phyloP scores from a whole-genome alignment of 2,797 vertebrate genomes.

The Hippocampus kuda region DNA sequence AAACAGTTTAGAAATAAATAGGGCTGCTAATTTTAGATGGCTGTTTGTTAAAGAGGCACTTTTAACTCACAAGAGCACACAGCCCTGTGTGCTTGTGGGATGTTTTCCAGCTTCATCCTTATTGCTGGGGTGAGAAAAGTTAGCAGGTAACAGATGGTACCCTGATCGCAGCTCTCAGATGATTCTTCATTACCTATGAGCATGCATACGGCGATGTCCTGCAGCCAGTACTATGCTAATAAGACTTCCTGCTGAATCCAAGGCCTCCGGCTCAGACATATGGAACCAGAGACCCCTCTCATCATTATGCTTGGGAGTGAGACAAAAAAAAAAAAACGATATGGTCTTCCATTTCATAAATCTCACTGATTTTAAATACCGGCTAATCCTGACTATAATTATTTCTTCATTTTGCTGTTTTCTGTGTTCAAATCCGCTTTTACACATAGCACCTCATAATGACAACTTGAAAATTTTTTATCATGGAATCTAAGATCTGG shows the following conservation, averaged over 20 bases:
- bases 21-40: background rate
- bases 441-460: background rate
- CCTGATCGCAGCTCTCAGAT: conserved; percentile 73
- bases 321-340: conserved; percentile 28
- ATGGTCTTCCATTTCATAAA: conserved; percentile 24
- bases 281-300: conserved; percentile 52
- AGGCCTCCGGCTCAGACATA: conserved; percentile 69
- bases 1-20: background rate
- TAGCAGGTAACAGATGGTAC: conserved; percentile 81
- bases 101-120: conserved; percentile 55
- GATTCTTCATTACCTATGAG: conserved; percentile 87
- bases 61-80: conserved; percentile 6
- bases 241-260: conserved; percentile 65
- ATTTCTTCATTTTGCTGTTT: background rate
- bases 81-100: conserved; percentile 36
- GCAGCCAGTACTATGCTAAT: conserved; percentile 74
- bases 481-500: background rate
- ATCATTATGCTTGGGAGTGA: conserved; percentile 38
- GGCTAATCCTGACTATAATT: conserved; percentile 7
- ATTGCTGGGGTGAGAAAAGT: conserved; percentile 55
- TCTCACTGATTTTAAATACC: background rate
- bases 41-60: conserved; percentile 18
- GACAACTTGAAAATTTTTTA: background rate
- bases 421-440: background rate
- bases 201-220: conserved; percentile 82